Base-by-base conservation (phyloP, 2,888 invertebrate genomes). In the Capitulum mitella region DNA sequence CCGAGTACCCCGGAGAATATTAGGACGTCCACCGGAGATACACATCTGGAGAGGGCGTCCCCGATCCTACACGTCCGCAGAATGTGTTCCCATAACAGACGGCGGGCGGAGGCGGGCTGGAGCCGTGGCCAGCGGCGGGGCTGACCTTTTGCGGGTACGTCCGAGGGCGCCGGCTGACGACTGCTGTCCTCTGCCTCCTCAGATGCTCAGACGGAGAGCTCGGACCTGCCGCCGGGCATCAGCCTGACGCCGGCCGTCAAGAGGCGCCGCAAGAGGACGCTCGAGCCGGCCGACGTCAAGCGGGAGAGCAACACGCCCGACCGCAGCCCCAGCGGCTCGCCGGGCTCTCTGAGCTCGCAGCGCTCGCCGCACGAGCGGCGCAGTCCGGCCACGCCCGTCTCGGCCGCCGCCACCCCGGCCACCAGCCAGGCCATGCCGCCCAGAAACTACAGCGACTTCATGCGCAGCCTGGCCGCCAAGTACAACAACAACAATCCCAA, bases 391-490 rank as follows among this genome's bases (percentile, higher is more conserved):
- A 70, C 70, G 37, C 37, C 70, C 34, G 37, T 26, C 26, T 29
- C 70, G 70, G 70, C 70, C n/a, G n/a, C n/a, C n/a, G 40, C 26
- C 40, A 26, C 37, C 26, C 64, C 64, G 3, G 12, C 10, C 70
- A 37, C 37, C 37, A 37, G 26, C 37, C 70, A 70, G 40, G 70
- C 40, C 5, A 16, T 26, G 37, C 70, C 70, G 37, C 70, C 70
- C 22, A 19, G 70, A 3, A 70, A 70, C 70, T 70, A 70, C 70
- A 70, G 70, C 40, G 70, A 70, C 70, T 70, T 70, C 70, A 70
- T 70, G 70, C 70, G 70, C 70, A 70, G 40, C 29, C 70, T 70
- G 26, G 70, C 70, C 29, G 70, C 70, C 40, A 70, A 70, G 70
- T 70, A 70, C 70, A 70, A 70, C 70, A 70, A 70, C 70, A 70